Conservation (phyloP, 2,113 vertebrate species). For the Saiga tatarica region DNA sequence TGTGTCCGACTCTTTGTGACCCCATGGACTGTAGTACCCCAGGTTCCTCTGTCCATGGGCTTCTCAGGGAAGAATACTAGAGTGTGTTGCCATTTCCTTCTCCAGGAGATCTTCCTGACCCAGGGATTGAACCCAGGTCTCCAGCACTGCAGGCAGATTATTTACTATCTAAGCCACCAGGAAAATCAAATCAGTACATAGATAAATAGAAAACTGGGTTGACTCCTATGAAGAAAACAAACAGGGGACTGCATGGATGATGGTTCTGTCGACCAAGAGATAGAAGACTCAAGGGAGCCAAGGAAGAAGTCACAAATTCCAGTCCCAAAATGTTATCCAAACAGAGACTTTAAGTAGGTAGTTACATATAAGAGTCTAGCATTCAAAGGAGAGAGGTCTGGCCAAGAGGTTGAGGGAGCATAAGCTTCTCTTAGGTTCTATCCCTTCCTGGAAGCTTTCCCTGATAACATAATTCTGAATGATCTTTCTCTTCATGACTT, state of each 20-base stretch:
- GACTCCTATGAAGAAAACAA: not conserved
- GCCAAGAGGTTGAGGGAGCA: not conserved
- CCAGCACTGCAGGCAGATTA: not conserved
- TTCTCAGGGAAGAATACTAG: not conserved
- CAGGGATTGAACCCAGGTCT: not conserved
- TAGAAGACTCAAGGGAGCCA: not conserved
- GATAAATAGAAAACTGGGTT: not conserved
- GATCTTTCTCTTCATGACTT: not conserved
- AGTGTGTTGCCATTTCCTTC: not conserved
- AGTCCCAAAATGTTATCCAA: not conserved
- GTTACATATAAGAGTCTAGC: not conserved
- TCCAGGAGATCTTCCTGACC: not conserved
- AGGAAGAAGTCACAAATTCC: not conserved
- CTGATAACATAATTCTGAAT: not conserved
- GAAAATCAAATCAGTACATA: not conserved
- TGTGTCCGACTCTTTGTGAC: not conserved
- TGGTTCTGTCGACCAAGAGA: not conserved
- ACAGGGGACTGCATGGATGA: not conserved
- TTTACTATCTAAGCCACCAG: not conserved
- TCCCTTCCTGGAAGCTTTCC: constrained; percentile 18
- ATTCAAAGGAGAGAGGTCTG: not conserved
- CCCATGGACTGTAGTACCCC: not conserved
- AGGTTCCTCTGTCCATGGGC: not conserved
- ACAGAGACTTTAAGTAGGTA: not conserved
- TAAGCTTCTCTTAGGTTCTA: not conserved